These are phyloP conservation scores for Thalpophila matura DNA, from an alignment of 2,888 invertebrate species.

Conservation along the genomic window DNA sequence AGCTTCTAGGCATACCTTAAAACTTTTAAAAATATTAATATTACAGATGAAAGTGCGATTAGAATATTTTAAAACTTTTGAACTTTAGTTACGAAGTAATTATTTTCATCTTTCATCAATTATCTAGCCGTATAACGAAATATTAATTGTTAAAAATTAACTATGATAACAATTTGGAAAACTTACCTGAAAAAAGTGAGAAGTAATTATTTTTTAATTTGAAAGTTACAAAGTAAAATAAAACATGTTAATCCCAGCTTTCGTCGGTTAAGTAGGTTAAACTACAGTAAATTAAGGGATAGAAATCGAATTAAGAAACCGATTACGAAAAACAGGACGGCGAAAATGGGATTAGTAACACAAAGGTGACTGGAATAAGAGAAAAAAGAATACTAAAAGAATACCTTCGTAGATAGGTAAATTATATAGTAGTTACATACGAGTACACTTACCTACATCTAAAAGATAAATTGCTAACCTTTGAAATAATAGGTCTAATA, in stretches of 20 bases:
- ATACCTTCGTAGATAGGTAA: too few species aligned
- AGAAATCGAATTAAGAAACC: background rate
- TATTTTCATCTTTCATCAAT: too few species aligned
- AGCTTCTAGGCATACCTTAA: background rate
- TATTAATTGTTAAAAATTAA: constrained; percentile 16
- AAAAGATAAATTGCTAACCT: too few species aligned
- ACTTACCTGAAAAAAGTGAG: constrained; percentile 23
- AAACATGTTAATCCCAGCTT: background rate
- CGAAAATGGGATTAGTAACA: background rate
- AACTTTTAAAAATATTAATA: constrained; percentile 8
- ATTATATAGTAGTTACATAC: too few species aligned
- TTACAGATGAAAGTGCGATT: background rate
- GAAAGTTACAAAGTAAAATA: constrained; percentile 17
- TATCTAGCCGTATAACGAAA: constrained; percentile 11
- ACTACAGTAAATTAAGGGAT: background rate
- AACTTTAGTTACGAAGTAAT: constrained; percentile 33
- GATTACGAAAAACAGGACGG: background rate
- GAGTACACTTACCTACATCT: too few species aligned
- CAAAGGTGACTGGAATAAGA: too few species aligned
- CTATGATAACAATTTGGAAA: constrained; percentile 12
- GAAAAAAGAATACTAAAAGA: too few species aligned
- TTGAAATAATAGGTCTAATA: constrained; percentile 4
- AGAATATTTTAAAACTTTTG: constrained; percentile 14
- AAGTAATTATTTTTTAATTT: constrained; percentile 8
- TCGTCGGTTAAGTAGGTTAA: constrained; percentile 1